Evolutionary conservation across 1,140 invertebrate genomes (phyloP).

Genomic region (Cyrtorhinus lividipennis): DNA sequence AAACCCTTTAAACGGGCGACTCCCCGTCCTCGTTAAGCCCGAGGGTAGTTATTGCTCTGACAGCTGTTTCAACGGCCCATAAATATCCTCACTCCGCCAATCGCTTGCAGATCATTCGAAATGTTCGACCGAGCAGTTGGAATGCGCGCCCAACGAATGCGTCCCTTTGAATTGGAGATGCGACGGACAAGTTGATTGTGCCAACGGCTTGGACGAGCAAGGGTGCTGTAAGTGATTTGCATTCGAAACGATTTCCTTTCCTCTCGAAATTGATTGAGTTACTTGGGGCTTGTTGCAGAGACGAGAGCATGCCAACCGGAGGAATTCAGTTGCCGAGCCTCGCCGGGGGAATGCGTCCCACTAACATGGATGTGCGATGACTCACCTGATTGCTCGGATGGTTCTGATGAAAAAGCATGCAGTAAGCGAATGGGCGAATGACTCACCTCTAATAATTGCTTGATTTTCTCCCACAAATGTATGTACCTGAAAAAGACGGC

Average conservation of each 20-base stretch:
- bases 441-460: background rate
- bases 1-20: too few species aligned
- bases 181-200: slow-evolving; percentile 47
- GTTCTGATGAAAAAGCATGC: slow-evolving; percentile 67
- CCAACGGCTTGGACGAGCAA: slow-evolving; percentile 42
- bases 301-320: slow-evolving; percentile 65
- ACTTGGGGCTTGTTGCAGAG: slow-evolving; percentile 37
- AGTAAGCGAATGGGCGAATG: too few species aligned
- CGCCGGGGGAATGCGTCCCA: slow-evolving; percentile 62
- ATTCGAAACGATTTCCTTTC: too few species aligned
- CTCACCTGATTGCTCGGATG: slow-evolving; percentile 49
- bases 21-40: too few species aligned
- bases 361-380: slow-evolving; percentile 67
- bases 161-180: slow-evolving; percentile 31
- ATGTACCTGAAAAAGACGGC: too few species aligned
- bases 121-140: slow-evolving; percentile 8
- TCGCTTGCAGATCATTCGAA: slow-evolving; percentile 7
- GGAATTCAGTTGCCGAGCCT: slow-evolving; percentile 67
- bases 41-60: too few species aligned
- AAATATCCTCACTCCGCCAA: too few species aligned
- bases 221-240: background rate
- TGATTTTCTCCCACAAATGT: background rate
- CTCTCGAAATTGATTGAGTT: too few species aligned
- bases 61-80: too few species aligned
- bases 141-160: slow-evolving; percentile 18